These are phyloP conservation scores for Hirudinaria manillensis DNA, from an alignment of 2,888 invertebrate genomes.

Conservation along the genomic window DNA sequence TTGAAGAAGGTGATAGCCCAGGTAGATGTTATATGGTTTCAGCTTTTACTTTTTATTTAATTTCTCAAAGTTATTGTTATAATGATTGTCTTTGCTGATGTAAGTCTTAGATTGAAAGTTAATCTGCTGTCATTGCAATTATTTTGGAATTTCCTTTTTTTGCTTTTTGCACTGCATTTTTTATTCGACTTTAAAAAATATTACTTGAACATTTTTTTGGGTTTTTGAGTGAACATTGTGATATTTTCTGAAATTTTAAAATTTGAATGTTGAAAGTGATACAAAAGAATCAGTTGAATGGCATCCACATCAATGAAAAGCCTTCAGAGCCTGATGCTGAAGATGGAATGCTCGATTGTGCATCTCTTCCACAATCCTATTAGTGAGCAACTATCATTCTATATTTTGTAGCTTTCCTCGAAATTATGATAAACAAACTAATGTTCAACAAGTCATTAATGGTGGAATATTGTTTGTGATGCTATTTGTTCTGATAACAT, in stretches of 20 bases:
- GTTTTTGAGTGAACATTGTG: too few relatives aligned
- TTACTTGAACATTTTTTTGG: too few relatives aligned
- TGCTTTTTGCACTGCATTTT: too few relatives aligned
- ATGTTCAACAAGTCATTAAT: neutral
- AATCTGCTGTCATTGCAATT: too few relatives aligned
- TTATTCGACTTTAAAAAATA: too few relatives aligned
- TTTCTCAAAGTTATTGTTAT: too few relatives aligned
- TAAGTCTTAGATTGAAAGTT: too few relatives aligned
- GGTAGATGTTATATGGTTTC: too few relatives aligned
- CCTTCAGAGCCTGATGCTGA: neutral
- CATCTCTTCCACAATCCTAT: slow-evolving; percentile 23
- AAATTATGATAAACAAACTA: neutral
- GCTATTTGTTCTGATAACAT: neutral
- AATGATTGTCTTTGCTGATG: too few relatives aligned
- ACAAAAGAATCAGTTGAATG: slow-evolving; percentile 12
- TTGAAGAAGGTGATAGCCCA: too few relatives aligned
- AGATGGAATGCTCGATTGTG: slow-evolving; percentile 14
- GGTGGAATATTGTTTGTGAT: neutral
- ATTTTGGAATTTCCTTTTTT: too few relatives aligned
- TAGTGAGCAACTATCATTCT: neutral
- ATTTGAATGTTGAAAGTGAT: neutral
- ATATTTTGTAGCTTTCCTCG: slow-evolving; percentile 1
- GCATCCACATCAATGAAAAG: slow-evolving; percentile 1
- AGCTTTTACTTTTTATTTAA: too few relatives aligned
- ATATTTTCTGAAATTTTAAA: neutral